Percentiles rank a stretch among this genome's conserved stretches.
phyloP scores from a whole-genome alignment of 2,113 vertebrate species.

The Coptodon rendalli region DNA sequence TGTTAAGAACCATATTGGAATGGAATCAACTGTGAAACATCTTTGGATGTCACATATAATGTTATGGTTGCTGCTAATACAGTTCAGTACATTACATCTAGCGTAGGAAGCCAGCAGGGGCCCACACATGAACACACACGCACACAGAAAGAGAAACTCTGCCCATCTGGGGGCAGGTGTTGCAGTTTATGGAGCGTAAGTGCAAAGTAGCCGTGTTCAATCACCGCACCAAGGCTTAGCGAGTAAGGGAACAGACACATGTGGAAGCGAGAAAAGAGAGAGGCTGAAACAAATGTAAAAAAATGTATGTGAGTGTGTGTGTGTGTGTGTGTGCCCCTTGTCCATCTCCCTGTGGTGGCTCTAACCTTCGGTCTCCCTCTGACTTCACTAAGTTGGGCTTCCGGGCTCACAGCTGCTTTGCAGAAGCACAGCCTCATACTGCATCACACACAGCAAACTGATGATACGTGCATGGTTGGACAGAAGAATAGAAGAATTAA shows the following conservation, averaged over 20 bases:
- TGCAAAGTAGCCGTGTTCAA: constrained; percentile 48
- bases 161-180: constrained; percentile 57
- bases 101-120: constrained; percentile 17
- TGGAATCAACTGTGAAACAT: not conserved
- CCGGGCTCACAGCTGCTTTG: constrained; percentile 55
- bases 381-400: constrained; percentile 54
- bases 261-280: constrained; percentile 13
- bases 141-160: not conserved
- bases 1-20: not conserved
- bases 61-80: not conserved
- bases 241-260: constrained; percentile 30
- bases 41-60: not conserved
- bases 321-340: not conserved
- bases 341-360: constrained; percentile 37
- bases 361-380: constrained; percentile 33
- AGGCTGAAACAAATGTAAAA: constrained; percentile 2
- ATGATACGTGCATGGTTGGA: not conserved
- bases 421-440: not conserved
- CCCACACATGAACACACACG: not conserved
- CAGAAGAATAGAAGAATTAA: not conserved
- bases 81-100: constrained; percentile 11
- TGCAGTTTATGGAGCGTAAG: constrained; percentile 65
- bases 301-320: not conserved
- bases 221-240: constrained; percentile 25
- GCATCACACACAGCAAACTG: not conserved